Conservation (phyloP, 1,140 invertebrate genomes). For the Magallana angulata region DNA sequence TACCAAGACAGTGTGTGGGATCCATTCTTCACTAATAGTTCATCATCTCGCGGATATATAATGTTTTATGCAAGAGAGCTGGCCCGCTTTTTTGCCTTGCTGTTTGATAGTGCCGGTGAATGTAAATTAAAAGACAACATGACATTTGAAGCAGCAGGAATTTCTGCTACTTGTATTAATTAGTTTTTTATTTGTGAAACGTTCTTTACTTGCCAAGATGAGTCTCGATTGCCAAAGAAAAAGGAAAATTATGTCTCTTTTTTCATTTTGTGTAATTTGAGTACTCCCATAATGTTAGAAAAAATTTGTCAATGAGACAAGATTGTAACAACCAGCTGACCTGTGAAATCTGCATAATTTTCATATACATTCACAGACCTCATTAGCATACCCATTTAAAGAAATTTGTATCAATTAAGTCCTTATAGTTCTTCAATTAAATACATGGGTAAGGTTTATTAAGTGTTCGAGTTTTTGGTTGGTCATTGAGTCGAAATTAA, state of each 20-base stretch:
- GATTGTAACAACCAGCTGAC: too few relatives aligned
- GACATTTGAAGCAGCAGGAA: background rate
- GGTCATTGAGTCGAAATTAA: background rate
- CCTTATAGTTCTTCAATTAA: background rate
- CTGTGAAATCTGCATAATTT: too few relatives aligned
- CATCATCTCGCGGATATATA: constrained; percentile 1
- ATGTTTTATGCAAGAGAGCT: constrained; percentile 7
- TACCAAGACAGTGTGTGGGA: background rate
- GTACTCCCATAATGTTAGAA: too few relatives aligned
- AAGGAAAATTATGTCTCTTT: background rate
- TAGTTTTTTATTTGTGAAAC: background rate
- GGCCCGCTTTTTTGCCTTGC: background rate
- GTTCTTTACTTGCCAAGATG: background rate
- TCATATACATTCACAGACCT: background rate
- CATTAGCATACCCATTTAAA: background rate
- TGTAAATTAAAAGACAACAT: constrained; percentile 26
- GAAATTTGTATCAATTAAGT: background rate
- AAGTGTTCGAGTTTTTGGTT: background rate
- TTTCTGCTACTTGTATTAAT: constrained; percentile 2
- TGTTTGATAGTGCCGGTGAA: background rate
- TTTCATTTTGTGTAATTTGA: too few relatives aligned
- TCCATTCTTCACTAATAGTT: background rate
- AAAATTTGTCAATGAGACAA: too few relatives aligned
- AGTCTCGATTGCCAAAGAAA: background rate
- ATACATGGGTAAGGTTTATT: background rate